Percentiles rank a stretch among this genome's conserved stretches.
phyloP scores from a whole-genome alignment of 2,113 vertebrate species.

The Sinocyclocheilus grahami region DNA sequence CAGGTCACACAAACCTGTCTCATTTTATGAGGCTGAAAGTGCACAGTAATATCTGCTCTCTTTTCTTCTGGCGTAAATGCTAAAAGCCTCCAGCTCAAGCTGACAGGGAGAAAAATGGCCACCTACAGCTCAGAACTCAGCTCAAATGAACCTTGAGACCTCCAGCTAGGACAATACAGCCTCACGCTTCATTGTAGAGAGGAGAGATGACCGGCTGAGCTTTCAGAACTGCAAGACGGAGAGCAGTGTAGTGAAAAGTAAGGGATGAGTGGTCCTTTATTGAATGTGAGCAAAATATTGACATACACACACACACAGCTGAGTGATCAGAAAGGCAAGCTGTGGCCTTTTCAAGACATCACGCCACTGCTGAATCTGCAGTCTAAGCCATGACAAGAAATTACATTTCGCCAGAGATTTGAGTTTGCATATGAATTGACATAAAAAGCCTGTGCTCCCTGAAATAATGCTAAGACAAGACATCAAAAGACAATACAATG shows the following conservation, averaged over 20 bases:
- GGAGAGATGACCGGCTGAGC: conserved; percentile 10
- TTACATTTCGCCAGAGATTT: background rate
- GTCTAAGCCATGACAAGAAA: background rate
- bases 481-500: background rate
- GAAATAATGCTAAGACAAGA: background rate
- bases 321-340: background rate
- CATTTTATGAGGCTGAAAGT: conserved; percentile 34
- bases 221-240: conserved; percentile 9
- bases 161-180: conserved; percentile 40
- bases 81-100: conserved; percentile 28
- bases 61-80: conserved; percentile 20
- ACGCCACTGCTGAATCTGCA: background rate
- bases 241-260: conserved; percentile 9
- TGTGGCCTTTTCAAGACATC: background rate
- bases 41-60: conserved; percentile 10
- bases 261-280: background rate
- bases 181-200: conserved; percentile 36
- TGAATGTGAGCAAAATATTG: conserved; percentile 8
- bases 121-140: conserved; percentile 29
- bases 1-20: conserved; percentile 18
- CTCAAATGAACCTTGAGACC: conserved; percentile 38
- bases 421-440: background rate
- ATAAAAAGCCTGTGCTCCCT: background rate
- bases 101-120: conserved; percentile 40
- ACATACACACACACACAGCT: background rate